Conservation (phyloP, 2,113 vertebrate genomes). For the Miniopterus natalensis region DNA sequence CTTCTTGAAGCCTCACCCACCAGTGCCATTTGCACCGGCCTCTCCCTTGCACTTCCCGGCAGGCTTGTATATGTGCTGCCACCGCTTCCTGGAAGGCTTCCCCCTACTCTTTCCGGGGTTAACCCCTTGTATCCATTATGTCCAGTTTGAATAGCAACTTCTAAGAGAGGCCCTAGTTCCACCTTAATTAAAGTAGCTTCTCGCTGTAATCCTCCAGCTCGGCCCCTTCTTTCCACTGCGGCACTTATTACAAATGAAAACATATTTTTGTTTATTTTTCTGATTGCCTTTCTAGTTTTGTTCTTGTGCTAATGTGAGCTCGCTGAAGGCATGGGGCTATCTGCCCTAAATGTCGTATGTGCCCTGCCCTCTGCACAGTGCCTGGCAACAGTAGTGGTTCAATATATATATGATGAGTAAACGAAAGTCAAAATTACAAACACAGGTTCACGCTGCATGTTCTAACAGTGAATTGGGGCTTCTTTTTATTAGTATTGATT, state of each 20-base stretch:
- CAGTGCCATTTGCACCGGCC: background rate
- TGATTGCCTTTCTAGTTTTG: background rate
- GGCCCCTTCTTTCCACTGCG: background rate
- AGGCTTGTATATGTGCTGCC: background rate
- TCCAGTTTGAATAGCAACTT: background rate
- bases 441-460: background rate
- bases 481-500: background rate
- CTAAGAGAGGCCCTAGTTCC: background rate
- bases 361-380: background rate
- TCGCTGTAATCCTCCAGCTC: background rate
- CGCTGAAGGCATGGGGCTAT: background rate
- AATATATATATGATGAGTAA: background rate
- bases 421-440: background rate
- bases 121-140: background rate
- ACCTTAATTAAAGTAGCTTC: background rate
- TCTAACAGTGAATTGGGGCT: conserved; percentile 4
- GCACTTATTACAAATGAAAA: background rate
- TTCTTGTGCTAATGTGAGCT: background rate
- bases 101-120: background rate
- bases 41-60: background rate
- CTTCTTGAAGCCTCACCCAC: background rate
- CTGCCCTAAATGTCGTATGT: background rate
- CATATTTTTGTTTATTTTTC: background rate
- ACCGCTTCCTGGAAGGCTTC: background rate
- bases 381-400: background rate